Base-by-base conservation (phyloP, 64 coral and sea anemone genomes). In the Catalaphyllia jardinei region DNA sequence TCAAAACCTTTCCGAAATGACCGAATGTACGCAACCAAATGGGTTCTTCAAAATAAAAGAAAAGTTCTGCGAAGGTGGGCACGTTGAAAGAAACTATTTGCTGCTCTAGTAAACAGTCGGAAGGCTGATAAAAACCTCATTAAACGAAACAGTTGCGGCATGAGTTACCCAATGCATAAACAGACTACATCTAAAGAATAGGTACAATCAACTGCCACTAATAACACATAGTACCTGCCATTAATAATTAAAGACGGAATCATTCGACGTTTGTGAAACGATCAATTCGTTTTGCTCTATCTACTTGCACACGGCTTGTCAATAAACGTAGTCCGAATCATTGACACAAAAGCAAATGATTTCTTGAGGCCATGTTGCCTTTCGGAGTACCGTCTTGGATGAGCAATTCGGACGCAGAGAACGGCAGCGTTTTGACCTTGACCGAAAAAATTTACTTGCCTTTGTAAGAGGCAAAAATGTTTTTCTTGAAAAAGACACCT, bases 401-500 rank as follows among this genome's bases (percentile, higher is more conserved):
- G 20, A 79, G 46, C 12, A 28, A 10, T 7, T 59, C 2, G 42
- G 6, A 46, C 17, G 15, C 76, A 10, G n/a, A 69, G 65, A 69
- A 69, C 1, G 22, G 4, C 1, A 29, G 24, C 12, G 31, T 19
- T 31, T 19, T 27, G 4, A 29, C 55, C 78, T 80, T 60, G n/a
- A 33, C 54, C 78, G n/a, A 61, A 61, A 80, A 55, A 62, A 80
- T 80, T 60, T 62, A 16, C 6, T 19, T 80, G 31, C 27, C 28
- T 30, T 80, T 61, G 25, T 31, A 2, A 16, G 6, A 18, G 10
- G 51, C 4, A 60, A 61, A 49, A 80, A 61, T 79, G 50, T 79
- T 55, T 62, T 29, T 24, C 57, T 80, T 80, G 55, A 80, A 80
- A 61, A 33, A 18, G 29, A 60, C 78, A 80, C 78, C 78, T 80